These are phyloP conservation scores for Pemphigus obesinymphae DNA, from an alignment of 1,140 invertebrate genomes.

Conservation along the genomic window DNA sequence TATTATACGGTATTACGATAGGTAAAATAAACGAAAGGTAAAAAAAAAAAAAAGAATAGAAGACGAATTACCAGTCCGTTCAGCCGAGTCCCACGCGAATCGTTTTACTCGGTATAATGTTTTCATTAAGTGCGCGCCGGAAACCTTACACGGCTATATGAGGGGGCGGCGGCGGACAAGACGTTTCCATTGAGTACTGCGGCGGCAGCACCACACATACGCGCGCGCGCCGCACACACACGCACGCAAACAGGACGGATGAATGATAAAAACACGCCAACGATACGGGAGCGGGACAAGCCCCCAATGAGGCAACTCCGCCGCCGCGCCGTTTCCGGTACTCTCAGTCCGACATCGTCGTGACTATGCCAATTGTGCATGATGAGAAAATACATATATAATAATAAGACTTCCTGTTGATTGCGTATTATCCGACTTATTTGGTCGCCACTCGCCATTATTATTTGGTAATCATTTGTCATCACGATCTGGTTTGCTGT, in stretches of 20 bases:
- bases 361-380: conserved; percentile 28
- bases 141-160: conserved; percentile 26
- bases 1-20: neutral
- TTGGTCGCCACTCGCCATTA: neutral
- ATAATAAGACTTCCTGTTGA: conserved; percentile 35
- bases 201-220: neutral
- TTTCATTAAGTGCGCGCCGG: conserved; percentile 28
- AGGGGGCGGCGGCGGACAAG: conserved; percentile 22
- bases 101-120: conserved; percentile 16
- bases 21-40: neutral
- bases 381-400: conserved; percentile 13
- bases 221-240: conserved; percentile 4
- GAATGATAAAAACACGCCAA: conserved; percentile 37
- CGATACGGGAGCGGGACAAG: conserved; percentile 6
- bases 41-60: neutral
- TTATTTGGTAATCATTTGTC: neutral
- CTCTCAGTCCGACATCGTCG: neutral
- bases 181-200: conserved; percentile 12
- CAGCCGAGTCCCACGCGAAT: conserved; percentile 13
- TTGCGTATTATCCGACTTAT: conserved; percentile 11
- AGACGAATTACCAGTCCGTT: neutral
- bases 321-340: conserved; percentile 36
- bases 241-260: conserved; percentile 29
- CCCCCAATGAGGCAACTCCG: conserved; percentile 8
- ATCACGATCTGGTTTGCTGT: neutral